Evolutionary conservation across 2,888 invertebrate genomes (phyloP).

Genomic region (Nasonovia ribisnigri): DNA sequence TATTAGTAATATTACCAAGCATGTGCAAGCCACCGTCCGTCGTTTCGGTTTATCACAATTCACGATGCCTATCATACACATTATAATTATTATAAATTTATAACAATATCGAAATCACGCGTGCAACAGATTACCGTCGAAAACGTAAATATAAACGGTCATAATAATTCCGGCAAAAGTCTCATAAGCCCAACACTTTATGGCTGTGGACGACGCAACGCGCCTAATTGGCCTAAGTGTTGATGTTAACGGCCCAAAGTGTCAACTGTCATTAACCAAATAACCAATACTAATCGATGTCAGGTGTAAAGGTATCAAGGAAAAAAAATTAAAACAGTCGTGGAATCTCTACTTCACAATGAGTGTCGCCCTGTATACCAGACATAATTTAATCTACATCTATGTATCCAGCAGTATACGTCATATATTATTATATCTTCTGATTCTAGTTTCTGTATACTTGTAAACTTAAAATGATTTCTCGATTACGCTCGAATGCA

Average conservation of each 20-base stretch:
- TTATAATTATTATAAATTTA: background rate
- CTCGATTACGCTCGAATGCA: background rate
- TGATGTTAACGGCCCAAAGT: background rate
- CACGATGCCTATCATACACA: background rate
- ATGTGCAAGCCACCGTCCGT: background rate
- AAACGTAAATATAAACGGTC: background rate
- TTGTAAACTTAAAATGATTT: too few relatives aligned
- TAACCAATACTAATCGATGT: background rate
- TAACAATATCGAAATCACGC: background rate
- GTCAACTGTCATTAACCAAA: background rate
- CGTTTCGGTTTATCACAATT: background rate
- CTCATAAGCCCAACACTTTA: background rate
- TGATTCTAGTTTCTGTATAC: background rate
- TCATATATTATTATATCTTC: background rate
- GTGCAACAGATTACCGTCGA: background rate
- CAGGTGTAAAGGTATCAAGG: background rate
- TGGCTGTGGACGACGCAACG: background rate
- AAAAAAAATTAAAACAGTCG: background rate
- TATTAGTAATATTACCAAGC: background rate
- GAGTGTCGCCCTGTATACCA: background rate
- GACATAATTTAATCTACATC: background rate
- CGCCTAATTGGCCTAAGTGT: background rate
- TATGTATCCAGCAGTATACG: background rate
- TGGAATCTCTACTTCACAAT: background rate
- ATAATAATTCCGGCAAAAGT: background rate